These are phyloP conservation scores for Neotragus moschatus DNA, from an alignment of 2,113 vertebrate genomes.

Conservation along the genomic window DNA sequence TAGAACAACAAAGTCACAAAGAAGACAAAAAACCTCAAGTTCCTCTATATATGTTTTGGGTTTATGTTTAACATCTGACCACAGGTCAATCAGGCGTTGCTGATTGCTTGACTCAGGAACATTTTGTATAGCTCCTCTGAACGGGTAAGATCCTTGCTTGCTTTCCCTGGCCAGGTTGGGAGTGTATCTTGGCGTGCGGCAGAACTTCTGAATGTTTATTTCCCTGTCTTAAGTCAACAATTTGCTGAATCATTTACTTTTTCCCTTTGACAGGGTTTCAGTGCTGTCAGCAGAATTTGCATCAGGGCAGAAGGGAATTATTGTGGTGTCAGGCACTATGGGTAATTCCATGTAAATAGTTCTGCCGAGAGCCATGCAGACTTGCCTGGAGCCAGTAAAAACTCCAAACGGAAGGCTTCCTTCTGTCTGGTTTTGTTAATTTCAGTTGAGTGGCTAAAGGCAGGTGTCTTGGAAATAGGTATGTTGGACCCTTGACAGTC, in stretches of 20 bases:
- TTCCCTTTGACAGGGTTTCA: slow-evolving; percentile 66
- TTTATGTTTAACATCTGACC: slow-evolving; percentile 40
- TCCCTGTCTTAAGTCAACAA: slow-evolving; percentile 58
- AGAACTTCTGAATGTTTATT: slow-evolving; percentile 52
- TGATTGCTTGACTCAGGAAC: slow-evolving; percentile 65
- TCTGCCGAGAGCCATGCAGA: slow-evolving; percentile 57
- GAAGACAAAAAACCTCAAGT: neutral
- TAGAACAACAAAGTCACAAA: slow-evolving; percentile 49
- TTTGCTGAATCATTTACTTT: slow-evolving; percentile 70
- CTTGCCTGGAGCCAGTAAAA: neutral
- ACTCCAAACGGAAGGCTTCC: neutral
- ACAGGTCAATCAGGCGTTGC: slow-evolving; percentile 57
- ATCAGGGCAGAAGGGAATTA: slow-evolving; percentile 65
- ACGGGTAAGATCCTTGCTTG: slow-evolving; percentile 2
- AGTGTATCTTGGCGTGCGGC: slow-evolving; percentile 56
- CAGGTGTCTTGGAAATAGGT: neutral
- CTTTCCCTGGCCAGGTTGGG: slow-evolving; percentile 60
- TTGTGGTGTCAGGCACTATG: slow-evolving; percentile 61
- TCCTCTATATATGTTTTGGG: slow-evolving; percentile 35
- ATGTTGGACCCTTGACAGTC: neutral
- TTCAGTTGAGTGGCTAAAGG: slow-evolving; percentile 6
- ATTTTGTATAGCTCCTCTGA: slow-evolving; percentile 55
- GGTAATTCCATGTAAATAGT: slow-evolving; percentile 72
- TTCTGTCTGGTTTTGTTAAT: slow-evolving; percentile 25
- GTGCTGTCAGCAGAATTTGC: slow-evolving; percentile 54